Evolutionary conservation across 2,797 vertebrate species (phyloP).

Genomic region (Siniperca obscura): DNA sequence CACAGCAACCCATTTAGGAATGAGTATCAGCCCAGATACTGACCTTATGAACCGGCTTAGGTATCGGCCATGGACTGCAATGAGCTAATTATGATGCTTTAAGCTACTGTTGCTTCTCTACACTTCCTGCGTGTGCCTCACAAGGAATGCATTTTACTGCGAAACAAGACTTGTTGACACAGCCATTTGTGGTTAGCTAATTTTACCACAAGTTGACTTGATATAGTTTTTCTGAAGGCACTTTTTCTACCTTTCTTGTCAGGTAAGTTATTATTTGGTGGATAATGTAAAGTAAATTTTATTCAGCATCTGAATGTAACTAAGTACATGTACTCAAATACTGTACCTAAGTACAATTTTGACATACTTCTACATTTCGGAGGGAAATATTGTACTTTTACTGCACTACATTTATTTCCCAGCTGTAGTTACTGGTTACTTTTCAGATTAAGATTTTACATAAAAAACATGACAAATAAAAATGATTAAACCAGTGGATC

Average conservation of each 20-base stretch:
- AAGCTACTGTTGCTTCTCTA: not conserved
- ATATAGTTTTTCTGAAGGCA: not conserved
- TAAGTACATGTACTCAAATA: not conserved
- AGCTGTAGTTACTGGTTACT: too few species aligned
- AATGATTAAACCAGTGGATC: too few species aligned
- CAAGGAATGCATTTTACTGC: not conserved
- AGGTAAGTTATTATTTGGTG: not conserved
- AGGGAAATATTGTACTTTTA: too few species aligned
- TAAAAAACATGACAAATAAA: too few species aligned
- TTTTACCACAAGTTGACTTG: not conserved
- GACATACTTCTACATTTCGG: not conserved
- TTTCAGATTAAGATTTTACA: too few species aligned
- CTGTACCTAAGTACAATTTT: too few species aligned
- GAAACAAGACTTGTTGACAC: not conserved
- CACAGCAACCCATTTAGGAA: not conserved
- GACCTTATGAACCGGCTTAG: not conserved
- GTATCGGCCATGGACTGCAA: not conserved
- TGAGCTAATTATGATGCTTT: not conserved
- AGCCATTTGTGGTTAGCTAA: not conserved
- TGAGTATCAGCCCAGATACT: not conserved
- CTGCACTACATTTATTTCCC: too few species aligned
- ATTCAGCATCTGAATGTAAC: not conserved
- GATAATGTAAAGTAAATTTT: not conserved
- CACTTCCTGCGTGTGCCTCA: not conserved
- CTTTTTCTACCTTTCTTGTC: not conserved